Conservation (phyloP, 2,113 vertebrate species). For the Ictalurus furcatus region DNA sequence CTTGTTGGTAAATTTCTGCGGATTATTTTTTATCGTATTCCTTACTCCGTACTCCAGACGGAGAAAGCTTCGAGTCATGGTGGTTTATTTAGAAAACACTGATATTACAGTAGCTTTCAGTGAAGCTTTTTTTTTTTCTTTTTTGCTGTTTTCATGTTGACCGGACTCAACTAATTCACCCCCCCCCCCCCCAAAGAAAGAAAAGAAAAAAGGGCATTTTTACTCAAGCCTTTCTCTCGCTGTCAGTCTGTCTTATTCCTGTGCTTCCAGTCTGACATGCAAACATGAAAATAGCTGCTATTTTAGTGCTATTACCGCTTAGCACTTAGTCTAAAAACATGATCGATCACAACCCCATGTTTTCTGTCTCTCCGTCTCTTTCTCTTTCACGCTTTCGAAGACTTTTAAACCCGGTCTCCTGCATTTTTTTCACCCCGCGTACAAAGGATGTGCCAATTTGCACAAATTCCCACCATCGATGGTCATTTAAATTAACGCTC, state of each 20-base stretch:
- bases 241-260: slow-evolving; percentile 26
- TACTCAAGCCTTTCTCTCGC: not conserved
- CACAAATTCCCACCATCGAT: too few species aligned
- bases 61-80: not conserved
- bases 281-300: slow-evolving; percentile 46
- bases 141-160: not conserved
- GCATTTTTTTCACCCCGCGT: not conserved
- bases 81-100: not conserved
- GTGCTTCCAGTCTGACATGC: slow-evolving; percentile 33
- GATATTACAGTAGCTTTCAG: not conserved
- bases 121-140: not conserved
- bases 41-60: not conserved
- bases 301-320: slow-evolving; percentile 48
- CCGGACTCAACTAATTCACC: too few species aligned
- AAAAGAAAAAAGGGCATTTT: slow-evolving; percentile 7
- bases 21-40: not conserved
- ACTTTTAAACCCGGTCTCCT: not conserved
- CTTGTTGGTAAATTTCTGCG: not conserved
- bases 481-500: too few species aligned
- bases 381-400: not conserved
- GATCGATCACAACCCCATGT: slow-evolving; percentile 21
- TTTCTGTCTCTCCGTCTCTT: not conserved
- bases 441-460: too few species aligned
- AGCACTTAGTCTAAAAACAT: slow-evolving; percentile 38
- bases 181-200: not conserved